Conservation (phyloP, 2,888 invertebrate genomes). For the Cynaeus angustus region DNA sequence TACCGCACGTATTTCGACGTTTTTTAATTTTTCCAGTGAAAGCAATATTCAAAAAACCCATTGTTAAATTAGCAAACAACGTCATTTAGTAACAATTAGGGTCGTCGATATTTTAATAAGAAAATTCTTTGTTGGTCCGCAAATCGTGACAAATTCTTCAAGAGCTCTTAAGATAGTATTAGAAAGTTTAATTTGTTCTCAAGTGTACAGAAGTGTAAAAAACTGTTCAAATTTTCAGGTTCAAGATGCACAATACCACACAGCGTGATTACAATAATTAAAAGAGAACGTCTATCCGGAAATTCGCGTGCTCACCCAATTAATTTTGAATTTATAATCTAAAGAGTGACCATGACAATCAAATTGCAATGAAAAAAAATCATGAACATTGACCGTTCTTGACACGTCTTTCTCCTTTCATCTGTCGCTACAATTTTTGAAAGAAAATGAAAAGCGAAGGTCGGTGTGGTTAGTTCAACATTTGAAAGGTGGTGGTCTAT, state of each 20-base stretch:
- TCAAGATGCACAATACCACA: constrained; percentile 18
- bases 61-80: not conserved
- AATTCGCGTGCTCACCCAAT: constrained; percentile 6
- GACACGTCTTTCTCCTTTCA: constrained; percentile 28
- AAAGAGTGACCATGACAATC: constrained; percentile 13
- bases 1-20: constrained; percentile 3
- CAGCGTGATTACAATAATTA: constrained; percentile 24
- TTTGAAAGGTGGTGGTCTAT: constrained; percentile 42
- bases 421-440: constrained; percentile 6
- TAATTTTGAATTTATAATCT: constrained; percentile 7
- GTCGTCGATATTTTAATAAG: constrained; percentile 5
- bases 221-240: constrained; percentile 18
- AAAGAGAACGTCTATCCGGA: constrained; percentile 25
- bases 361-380: constrained; percentile 5
- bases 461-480: constrained; percentile 34
- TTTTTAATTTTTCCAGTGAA: not conserved
- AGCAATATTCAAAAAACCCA: not conserved
- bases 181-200: constrained; percentile 29
- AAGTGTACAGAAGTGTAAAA: not conserved
- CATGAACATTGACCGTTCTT: constrained; percentile 43
- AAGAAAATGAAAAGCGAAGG: constrained; percentile 36
- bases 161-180: constrained; percentile 13
- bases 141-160: constrained; percentile 31
- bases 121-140: not conserved
- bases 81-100: not conserved